Conservation (phyloP, 2,113 vertebrate genomes). For the Siniperca chuatsi region DNA sequence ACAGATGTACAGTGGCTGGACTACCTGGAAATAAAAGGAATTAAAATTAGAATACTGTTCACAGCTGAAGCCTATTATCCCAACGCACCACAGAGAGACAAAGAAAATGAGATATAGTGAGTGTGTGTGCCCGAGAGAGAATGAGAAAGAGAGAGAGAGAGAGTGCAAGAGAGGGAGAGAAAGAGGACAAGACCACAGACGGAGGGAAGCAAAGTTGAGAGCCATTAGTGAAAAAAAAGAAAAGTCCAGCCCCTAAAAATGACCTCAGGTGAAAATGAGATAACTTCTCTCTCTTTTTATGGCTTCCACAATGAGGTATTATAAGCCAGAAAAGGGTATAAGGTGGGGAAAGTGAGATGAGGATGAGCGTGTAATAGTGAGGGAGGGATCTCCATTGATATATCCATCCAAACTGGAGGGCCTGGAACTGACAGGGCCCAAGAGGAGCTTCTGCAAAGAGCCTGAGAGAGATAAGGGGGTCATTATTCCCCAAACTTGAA, state of each 20-base stretch:
- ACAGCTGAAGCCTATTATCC: conserved; percentile 67
- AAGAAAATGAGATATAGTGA: conserved; percentile 33
- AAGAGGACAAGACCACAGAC: conserved; percentile 41
- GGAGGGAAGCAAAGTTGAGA: conserved; percentile 50
- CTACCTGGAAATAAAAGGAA: conserved; percentile 63
- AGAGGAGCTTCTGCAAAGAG: conserved; percentile 72
- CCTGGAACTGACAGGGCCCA: conserved; percentile 70
- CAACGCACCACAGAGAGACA: conserved; percentile 29
- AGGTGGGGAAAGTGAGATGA: conserved; percentile 62
- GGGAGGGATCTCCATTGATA: conserved; percentile 74
- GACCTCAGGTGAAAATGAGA: conserved; percentile 75
- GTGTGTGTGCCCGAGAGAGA: conserved; percentile 6
- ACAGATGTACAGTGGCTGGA: conserved; percentile 45
- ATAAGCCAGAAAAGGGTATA: conserved; percentile 70
- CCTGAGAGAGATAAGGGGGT: conserved; percentile 72
- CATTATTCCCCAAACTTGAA: conserved; percentile 78
- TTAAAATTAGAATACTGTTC: conserved; percentile 67
- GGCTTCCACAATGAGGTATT: conserved; percentile 71
- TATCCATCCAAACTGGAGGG: conserved; percentile 74
- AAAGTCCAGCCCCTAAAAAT: conserved; percentile 46
- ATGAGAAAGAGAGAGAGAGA: conserved; percentile 10
- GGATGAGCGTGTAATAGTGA: conserved; percentile 66
- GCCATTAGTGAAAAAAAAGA: conserved; percentile 45
- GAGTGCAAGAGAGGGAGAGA: neutral
- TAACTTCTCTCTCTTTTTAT: conserved; percentile 67